Evolutionary conservation across 1,140 invertebrate species (phyloP).

Genomic region (Micrasema minimum): DNA sequence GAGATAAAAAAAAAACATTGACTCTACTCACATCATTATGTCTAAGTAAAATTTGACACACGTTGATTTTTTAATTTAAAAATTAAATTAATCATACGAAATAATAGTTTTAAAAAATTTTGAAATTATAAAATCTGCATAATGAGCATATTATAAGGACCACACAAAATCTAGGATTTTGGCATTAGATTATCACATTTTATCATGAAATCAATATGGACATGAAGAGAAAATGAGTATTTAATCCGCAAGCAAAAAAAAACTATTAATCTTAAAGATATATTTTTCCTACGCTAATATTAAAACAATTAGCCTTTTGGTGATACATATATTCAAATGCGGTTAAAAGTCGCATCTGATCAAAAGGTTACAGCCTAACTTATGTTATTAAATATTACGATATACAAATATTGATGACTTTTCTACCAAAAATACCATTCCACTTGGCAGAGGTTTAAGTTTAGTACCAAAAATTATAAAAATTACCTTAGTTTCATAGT

Average conservation of each 20-base stretch:
- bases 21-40: not conserved
- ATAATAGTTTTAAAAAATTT: conserved; percentile 12
- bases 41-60: conserved; percentile 38
- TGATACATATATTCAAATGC: conserved; percentile 5
- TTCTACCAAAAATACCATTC: conserved; percentile 40
- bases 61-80: conserved; percentile 5
- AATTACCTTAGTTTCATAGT: conserved; percentile 17
- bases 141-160: conserved; percentile 10
- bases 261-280: conserved; percentile 26
- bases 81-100: conserved; percentile 21
- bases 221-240: conserved; percentile 21
- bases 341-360: not conserved
- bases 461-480: conserved; percentile 18
- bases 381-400: conserved; percentile 39
- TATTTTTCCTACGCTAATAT: conserved; percentile 5
- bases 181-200: conserved; percentile 51
- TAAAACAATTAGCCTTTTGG: conserved; percentile 16
- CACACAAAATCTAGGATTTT: conserved; percentile 40
- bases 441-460: conserved; percentile 30
- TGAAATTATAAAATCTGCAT: not conserved
- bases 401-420: conserved; percentile 42
- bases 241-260: conserved; percentile 10
- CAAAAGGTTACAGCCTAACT: conserved; percentile 28
- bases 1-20: no score
- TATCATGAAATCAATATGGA: conserved; percentile 35